phyloP scores from a whole-genome alignment of 2,113 vertebrate genomes.

The Pelecanus crispus region DNA sequence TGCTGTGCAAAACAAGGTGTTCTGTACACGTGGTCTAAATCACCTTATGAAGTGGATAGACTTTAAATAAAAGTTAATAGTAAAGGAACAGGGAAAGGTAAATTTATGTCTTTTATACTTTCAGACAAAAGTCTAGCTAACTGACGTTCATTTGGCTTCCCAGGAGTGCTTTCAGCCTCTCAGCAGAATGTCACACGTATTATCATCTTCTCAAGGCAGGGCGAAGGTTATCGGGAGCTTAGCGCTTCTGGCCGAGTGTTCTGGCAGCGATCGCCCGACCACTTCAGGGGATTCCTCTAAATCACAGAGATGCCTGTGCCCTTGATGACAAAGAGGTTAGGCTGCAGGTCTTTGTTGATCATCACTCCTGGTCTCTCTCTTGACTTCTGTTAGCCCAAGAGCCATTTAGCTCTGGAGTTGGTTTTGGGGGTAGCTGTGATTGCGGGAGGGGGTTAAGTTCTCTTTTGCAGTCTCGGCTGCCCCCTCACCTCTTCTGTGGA shows the following conservation, averaged over 20 bases:
- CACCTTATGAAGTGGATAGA: not conserved
- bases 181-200: not conserved
- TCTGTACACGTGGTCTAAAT: not conserved
- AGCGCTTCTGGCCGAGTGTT: not conserved
- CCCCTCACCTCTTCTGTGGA: not conserved
- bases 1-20: not conserved
- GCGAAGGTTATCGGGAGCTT: not conserved
- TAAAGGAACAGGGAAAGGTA: not conserved
- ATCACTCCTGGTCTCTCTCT: not conserved
- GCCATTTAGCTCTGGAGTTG: not conserved
- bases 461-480: not conserved
- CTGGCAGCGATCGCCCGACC: not conserved
- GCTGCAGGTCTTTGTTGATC: not conserved
- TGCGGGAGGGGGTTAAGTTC: fast-evolving
- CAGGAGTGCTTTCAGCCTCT: not conserved
- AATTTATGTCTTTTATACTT: not conserved
- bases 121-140: not conserved
- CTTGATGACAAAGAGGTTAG: not conserved
- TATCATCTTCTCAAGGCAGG: not conserved
- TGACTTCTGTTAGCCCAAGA: not conserved
- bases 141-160: not conserved
- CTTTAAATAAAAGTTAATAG: not conserved
- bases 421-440: not conserved
- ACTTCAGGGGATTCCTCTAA: not conserved
- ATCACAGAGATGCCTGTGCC: not conserved